A percentile compares a stretch with the other conserved stretches of the same genome.
These are phyloP conservation scores for Hirtodrosophila trivittata DNA, from an alignment of 2,888 invertebrate genomes.

Conservation along the genomic window DNA sequence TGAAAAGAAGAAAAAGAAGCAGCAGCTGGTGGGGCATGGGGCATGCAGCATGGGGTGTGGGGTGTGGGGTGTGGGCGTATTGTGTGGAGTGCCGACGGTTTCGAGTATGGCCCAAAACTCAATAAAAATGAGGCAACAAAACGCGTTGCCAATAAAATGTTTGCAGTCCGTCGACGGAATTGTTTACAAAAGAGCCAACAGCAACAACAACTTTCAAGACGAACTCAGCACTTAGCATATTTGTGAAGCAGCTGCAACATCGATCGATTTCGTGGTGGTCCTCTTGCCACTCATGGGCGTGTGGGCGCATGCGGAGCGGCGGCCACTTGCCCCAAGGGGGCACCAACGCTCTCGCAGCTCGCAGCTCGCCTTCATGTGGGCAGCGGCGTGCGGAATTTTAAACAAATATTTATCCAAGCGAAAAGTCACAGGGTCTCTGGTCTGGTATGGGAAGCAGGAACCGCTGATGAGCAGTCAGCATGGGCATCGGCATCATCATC, in stretches of 20 bases:
- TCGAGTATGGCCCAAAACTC: slow-evolving; percentile 58
- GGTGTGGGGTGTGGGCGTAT: slow-evolving; percentile 36
- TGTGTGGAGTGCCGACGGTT: slow-evolving; percentile 61
- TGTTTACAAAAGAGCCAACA: slow-evolving; percentile 65
- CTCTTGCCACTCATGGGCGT: slow-evolving; percentile 17
- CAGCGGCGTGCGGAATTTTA: slow-evolving; percentile 70
- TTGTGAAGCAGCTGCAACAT: slow-evolving; percentile 68
- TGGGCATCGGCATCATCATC: slow-evolving; percentile 18
- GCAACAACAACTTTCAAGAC: slow-evolving; percentile 22
- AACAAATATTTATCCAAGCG: slow-evolving; percentile 75
- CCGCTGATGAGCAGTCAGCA: slow-evolving; percentile 14
- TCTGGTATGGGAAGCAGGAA: too few relatives aligned
- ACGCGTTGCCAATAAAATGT: slow-evolving; percentile 69
- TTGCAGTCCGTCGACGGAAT: slow-evolving; percentile 62
- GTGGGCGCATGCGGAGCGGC: slow-evolving; percentile 50
- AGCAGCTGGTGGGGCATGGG: not conserved
- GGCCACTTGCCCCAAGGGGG: slow-evolving; percentile 42
- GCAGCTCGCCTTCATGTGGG: slow-evolving; percentile 51
- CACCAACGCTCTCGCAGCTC: slow-evolving; percentile 10
- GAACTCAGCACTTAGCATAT: slow-evolving; percentile 69
- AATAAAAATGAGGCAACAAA: slow-evolving; percentile 70
- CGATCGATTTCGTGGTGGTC: slow-evolving; percentile 68
- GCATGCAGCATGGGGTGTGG: not conserved
- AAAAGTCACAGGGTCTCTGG: slow-evolving; percentile 55
- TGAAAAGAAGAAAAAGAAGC: slow-evolving; percentile 53